Percentiles rank a stretch among this genome's conserved stretches.
Evolutionary conservation across 2,113 vertebrate species (phyloP).

Genomic region (Rhizomys pruinosus): DNA sequence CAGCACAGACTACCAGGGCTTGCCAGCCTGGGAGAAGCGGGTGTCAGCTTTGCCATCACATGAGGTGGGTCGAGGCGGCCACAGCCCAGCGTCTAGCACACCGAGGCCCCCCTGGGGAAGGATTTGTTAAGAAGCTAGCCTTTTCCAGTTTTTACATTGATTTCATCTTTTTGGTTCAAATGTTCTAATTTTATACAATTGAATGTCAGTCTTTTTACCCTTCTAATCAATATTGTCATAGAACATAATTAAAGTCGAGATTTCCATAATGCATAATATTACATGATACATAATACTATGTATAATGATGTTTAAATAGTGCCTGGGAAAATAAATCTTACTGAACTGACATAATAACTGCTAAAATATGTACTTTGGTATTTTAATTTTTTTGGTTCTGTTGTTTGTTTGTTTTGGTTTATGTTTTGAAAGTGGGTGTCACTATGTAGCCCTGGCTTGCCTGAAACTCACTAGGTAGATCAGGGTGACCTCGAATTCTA

Average conservation of each 20-base stretch:
- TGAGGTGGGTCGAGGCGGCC: fast-evolving
- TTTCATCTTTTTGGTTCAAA: constrained; percentile 16
- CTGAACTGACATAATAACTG: not conserved
- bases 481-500: not conserved
- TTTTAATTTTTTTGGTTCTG: not conserved
- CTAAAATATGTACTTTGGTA: not conserved
- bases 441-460: not conserved
- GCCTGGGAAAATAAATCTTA: not conserved
- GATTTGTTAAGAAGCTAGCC: not conserved
- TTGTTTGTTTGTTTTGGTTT: not conserved
- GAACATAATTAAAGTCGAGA: constrained; percentile 27
- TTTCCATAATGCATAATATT: not conserved
- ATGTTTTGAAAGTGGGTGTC: not conserved
- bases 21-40: not conserved
- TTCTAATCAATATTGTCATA: not conserved
- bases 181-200: not conserved
- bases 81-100: not conserved
- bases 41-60: not conserved
- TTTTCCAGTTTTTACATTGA: not conserved
- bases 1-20: not conserved
- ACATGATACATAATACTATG: not conserved
- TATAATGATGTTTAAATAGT: not conserved
- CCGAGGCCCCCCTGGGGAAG: not conserved
- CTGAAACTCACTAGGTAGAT: not conserved
- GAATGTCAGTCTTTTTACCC: not conserved